A percentile compares a stretch with the other conserved stretches of the same genome.
phyloP scores from a whole-genome alignment of 2,888 invertebrate species.

The Melieria omissa region DNA sequence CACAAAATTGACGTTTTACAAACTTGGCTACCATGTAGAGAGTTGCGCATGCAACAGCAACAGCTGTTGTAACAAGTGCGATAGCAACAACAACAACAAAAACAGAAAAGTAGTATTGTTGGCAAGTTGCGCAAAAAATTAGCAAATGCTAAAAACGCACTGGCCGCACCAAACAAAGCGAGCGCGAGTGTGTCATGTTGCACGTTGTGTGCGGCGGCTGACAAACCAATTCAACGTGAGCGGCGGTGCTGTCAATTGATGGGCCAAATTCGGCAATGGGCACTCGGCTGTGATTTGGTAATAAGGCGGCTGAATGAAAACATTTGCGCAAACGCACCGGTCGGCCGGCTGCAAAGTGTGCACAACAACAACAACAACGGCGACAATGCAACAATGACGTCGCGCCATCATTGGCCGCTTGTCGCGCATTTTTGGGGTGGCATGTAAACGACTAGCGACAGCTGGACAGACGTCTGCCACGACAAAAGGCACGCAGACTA shows the following conservation, averaged over 20 bases:
- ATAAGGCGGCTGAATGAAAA: slow-evolving; percentile 24
- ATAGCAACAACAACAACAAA: not conserved
- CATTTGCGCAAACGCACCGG: not conserved
- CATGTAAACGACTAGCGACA: no score
- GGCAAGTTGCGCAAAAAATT: not conserved
- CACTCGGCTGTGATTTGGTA: slow-evolving; percentile 28
- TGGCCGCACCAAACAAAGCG: slow-evolving; percentile 13
- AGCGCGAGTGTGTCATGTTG: slow-evolving; percentile 6
- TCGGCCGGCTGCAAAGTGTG: no score
- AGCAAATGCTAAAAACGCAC: slow-evolving; percentile 2
- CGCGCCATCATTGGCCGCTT: slow-evolving; percentile 31
- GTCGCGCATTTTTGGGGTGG: not conserved
- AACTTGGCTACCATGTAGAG: slow-evolving; percentile 49
- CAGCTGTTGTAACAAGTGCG: slow-evolving; percentile 3
- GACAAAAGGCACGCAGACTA: no score
- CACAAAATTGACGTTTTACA: slow-evolving; percentile 62
- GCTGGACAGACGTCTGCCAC: no score
- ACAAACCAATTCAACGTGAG: slow-evolving; percentile 8
- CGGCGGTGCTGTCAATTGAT: slow-evolving; percentile 24
- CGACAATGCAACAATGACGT: slow-evolving; percentile 21
- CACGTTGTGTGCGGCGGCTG: slow-evolving; percentile 19
- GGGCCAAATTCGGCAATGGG: slow-evolving; percentile 31
- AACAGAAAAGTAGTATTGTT: not conserved
- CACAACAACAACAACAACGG: not conserved
- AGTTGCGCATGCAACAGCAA: not conserved